Evolutionary conservation across 2,888 invertebrate species (phyloP), one percentile per base, ranked within the genome.

Genomic region (Leptinotarsa haldemani): DNA sequence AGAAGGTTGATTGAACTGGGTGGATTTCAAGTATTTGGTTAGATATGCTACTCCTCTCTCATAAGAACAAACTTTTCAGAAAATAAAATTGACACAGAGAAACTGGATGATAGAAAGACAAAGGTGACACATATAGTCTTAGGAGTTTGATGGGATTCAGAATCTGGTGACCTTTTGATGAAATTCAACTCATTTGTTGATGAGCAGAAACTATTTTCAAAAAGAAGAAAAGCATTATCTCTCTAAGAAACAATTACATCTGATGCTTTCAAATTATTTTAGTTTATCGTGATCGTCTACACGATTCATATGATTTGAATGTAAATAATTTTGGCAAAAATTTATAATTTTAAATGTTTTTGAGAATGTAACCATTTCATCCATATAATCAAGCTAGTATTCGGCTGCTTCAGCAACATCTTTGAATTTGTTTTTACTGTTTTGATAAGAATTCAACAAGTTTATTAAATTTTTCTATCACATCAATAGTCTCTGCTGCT

Each of bases 361-460:
- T 3, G 48, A 25, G 47, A 69, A 69, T 47, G 48, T 22, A n/a
- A 70, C 47, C 64, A 70, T 70, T 30, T 70, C 61, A 22, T 70
- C 18, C 48, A 70, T 9, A 64, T 48, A 64, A 25, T 52, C n/a
- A 9, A 70, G 40, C 40, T 64, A 64, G 22, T 61, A 64, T 7
- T 70, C 70, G 48, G 70, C 52, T 20, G 30, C 70, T 48, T 70
- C 64, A 50, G 64, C 64, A 64, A 70, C 64, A 52, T 61, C 56
- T 65, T 69, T 73, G 65, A 52, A 73, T 58, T 30, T 65, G 58
- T 69, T 56, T 58, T 22, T 5, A 47, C 58, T n/a, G 5, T 58
- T 48, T 48, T 30, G 16, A 12, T 56, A 22, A n/a, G 30, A 64
- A 46, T 30, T 63, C 63, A 40, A 63, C 5, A 25, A 63, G 30